Evolutionary conservation across 1,140 invertebrate genomes (phyloP).

Genomic region (Antheraea mylitta): DNA sequence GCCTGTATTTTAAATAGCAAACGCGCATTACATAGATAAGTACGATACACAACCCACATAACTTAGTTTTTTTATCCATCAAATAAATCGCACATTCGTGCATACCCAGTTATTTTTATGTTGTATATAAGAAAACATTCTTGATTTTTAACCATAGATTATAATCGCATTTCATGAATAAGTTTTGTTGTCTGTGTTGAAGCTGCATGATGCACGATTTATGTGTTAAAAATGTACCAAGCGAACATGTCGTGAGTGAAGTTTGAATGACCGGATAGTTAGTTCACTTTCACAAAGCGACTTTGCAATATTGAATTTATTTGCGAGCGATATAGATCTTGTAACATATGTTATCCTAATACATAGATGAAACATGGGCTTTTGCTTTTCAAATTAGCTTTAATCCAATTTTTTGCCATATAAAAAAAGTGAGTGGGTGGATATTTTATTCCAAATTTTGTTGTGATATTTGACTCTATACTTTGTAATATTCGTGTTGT

Average conservation of each 20-base stretch:
- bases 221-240: background rate
- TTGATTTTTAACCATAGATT: background rate
- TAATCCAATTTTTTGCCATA: background rate
- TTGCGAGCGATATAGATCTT: background rate
- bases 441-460: too few relatives aligned
- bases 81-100: conserved; percentile 1
- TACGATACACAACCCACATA: conserved; percentile 23
- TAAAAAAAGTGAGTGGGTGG: too few relatives aligned
- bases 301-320: background rate
- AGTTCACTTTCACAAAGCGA: background rate
- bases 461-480: too few relatives aligned
- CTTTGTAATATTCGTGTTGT: too few relatives aligned
- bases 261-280: background rate
- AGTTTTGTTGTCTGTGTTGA: background rate
- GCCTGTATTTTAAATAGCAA: conserved; percentile 12
- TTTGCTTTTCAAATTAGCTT: background rate
- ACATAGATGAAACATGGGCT: background rate
- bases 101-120: background rate
- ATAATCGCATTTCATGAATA: background rate
- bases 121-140: background rate
- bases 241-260: background rate
- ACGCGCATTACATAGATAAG: conserved; percentile 25
- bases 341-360: background rate
- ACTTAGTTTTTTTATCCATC: conserved; percentile 1
- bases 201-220: background rate